Evolutionary conservation across 1,140 invertebrate genomes (phyloP).

Genomic region (Hycleus cichorii): DNA sequence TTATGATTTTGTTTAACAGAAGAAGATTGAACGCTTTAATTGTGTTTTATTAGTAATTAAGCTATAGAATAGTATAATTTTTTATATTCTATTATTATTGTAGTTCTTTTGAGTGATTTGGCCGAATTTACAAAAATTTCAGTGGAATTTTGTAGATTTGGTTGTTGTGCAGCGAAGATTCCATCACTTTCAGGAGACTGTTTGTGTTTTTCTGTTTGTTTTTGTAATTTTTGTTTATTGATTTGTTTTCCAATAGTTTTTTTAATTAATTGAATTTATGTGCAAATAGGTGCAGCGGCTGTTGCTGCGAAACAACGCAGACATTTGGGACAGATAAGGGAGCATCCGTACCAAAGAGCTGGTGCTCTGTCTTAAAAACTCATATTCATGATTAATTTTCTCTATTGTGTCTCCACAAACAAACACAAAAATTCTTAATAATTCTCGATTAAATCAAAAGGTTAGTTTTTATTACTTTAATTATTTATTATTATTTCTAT

Average conservation of each 20-base stretch:
- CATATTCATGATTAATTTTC: neutral
- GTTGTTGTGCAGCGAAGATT: neutral
- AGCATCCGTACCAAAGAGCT: conserved; percentile 89
- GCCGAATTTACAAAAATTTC: neutral
- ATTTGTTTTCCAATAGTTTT: neutral
- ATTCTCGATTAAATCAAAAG: conserved; percentile 21
- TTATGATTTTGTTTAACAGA: neutral
- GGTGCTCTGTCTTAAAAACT: conserved; percentile 65
- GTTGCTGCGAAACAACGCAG: conserved; percentile 68
- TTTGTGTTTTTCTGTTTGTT: conserved; percentile 1
- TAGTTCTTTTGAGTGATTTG: neutral
- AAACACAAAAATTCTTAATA: neutral
- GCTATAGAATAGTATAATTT: conserved; percentile 29
- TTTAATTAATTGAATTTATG: conserved; percentile 27
- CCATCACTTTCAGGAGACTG: conserved; percentile 14
- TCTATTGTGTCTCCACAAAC: too few relatives aligned
- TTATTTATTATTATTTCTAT: too few relatives aligned
- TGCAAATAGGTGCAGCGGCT: conserved; percentile 56
- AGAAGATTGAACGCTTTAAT: conserved; percentile 24
- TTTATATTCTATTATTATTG: conserved; percentile 3
- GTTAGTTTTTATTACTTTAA: conserved; percentile 29
- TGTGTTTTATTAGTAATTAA: conserved; percentile 21
- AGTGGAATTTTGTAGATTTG: neutral
- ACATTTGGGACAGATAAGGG: conserved; percentile 75
- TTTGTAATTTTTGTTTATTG: neutral